Conservation (phyloP, 2,113 vertebrate species). For the Emberiza fucata region DNA sequence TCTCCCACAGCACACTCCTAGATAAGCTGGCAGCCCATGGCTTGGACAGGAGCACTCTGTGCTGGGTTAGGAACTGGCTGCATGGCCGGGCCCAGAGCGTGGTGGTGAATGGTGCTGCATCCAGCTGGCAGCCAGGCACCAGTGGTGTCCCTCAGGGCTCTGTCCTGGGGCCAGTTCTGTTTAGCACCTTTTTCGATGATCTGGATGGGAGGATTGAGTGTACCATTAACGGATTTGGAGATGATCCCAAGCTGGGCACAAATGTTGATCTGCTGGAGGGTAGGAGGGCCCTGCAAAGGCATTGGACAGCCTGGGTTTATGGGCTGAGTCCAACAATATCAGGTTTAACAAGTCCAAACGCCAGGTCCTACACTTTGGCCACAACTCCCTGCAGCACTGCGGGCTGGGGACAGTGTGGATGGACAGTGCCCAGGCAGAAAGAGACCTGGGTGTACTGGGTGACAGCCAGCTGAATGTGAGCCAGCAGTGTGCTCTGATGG, state of each 20-base stretch:
- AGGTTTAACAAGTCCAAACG: neutral
- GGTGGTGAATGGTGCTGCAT: fast-evolving
- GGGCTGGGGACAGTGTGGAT: neutral
- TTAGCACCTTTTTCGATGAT: neutral
- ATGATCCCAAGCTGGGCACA: fast-evolving
- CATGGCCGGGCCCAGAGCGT: fast-evolving
- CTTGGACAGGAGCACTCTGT: neutral
- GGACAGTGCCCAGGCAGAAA: neutral
- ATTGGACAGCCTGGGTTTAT: neutral
- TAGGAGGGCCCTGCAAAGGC: neutral
- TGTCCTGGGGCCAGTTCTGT: neutral
- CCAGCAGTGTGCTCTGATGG: neutral
- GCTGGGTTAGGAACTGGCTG: neutral
- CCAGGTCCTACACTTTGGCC: neutral
- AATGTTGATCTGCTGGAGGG: neutral
- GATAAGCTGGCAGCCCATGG: fast-evolving
- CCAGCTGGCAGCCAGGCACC: fast-evolving
- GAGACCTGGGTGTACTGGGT: fast-evolving
- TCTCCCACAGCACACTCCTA: neutral
- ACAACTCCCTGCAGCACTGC: neutral
- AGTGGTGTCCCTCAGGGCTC: fast-evolving
- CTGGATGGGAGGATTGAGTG: neutral
- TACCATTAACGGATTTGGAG: neutral
- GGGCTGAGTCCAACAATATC: neutral
- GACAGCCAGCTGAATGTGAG: fast-evolving